These are phyloP conservation scores for Actias luna DNA, from an alignment of 2,888 invertebrate genomes.

Conservation along the genomic window DNA sequence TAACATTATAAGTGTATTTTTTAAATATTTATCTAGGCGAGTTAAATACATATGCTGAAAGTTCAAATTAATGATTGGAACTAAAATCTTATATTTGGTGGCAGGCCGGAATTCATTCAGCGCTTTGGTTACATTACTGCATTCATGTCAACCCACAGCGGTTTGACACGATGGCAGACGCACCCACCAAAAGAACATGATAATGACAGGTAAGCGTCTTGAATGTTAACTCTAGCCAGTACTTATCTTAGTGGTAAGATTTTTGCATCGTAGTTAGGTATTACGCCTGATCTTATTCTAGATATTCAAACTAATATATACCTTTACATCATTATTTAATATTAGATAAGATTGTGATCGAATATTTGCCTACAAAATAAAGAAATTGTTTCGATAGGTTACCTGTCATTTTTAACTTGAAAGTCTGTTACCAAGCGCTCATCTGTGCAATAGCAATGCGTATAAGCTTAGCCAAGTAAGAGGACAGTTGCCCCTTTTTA, in stretches of 20 bases:
- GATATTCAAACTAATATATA: no score
- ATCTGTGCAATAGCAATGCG: no score
- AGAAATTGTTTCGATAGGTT: neutral
- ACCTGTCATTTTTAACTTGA: no score
- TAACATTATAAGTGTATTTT: no score
- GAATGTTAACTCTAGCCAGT: neutral
- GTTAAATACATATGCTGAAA: neutral
- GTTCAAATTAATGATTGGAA: slow-evolving; percentile 12
- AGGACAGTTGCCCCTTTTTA: no score
- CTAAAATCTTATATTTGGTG: slow-evolving; percentile 35
- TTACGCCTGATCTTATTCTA: neutral
- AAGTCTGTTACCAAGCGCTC: no score
- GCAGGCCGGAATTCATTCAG: slow-evolving; percentile 91
- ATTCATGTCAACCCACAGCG: slow-evolving; percentile 95
- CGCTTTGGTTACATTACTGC: slow-evolving; percentile 92
- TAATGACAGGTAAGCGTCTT: slow-evolving; percentile 53
- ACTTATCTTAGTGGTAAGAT: neutral
- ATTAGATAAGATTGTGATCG: no score
- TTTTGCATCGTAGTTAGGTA: neutral
- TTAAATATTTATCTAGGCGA: neutral
- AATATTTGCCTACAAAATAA: slow-evolving; percentile 18
- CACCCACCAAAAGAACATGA: slow-evolving; percentile 71
- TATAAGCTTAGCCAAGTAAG: no score
- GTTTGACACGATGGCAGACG: slow-evolving; percentile 94
- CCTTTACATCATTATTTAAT: no score